phyloP scores from a whole-genome alignment of 2,888 invertebrate genomes.

The Agrotis puta region DNA sequence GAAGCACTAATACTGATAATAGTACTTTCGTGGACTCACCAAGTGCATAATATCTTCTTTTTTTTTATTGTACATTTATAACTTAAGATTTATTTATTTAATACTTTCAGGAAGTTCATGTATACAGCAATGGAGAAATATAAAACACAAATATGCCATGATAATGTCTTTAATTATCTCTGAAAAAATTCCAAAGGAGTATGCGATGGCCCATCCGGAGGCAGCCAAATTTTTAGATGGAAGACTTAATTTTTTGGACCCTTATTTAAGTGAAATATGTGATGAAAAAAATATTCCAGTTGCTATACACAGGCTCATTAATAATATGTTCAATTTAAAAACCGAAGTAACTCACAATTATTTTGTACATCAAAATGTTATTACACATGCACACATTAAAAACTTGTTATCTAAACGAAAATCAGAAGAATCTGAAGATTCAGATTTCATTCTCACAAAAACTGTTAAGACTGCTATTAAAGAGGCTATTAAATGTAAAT shows the following conservation, averaged over 20 bases:
- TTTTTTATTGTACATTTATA: neutral
- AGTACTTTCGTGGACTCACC: too few species aligned
- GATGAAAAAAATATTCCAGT: conserved; percentile 13
- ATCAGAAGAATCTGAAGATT: neutral
- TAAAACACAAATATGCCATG: conserved; percentile 25
- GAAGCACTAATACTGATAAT: too few species aligned
- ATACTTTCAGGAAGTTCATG: conserved; percentile 21
- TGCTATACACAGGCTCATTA: conserved; percentile 10
- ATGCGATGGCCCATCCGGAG: conserved; percentile 2
- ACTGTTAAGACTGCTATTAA: conserved; percentile 5
- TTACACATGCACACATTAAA: conserved; percentile 36
- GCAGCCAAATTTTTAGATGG: conserved; percentile 31
- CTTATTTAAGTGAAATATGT: conserved; percentile 10
- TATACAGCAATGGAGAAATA: conserved; percentile 11
- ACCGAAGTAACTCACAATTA: neutral
- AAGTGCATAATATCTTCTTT: neutral
- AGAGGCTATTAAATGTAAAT: conserved; percentile 15
- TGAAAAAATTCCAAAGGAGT: conserved; percentile 14
- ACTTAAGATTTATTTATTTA: neutral
- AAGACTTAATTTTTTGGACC: conserved; percentile 29
- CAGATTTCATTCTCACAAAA: neutral
- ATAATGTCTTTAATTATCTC: conserved; percentile 23
- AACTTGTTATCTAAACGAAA: conserved; percentile 4
- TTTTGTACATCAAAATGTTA: too few species aligned
- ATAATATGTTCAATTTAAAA: conserved; percentile 7